phyloP scores from a whole-genome alignment of 2,113 vertebrate species.

The Lycaon pictus region DNA sequence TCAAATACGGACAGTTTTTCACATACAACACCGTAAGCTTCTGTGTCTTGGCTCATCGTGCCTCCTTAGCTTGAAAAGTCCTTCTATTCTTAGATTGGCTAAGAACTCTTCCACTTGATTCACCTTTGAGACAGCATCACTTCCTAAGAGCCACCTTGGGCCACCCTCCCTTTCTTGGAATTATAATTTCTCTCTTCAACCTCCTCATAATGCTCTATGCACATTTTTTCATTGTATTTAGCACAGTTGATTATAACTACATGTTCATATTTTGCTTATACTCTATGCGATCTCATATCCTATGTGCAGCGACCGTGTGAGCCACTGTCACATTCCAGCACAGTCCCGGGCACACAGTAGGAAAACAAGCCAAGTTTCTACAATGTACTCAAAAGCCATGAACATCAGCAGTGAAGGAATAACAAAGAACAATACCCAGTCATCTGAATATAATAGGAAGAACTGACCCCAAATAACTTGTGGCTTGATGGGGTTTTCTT shows the following conservation, averaged over 20 bases:
- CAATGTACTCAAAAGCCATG: too few species aligned
- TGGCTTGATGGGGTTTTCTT: not conserved
- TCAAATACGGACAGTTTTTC: not conserved
- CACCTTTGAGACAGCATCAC: not conserved
- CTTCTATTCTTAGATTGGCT: not conserved
- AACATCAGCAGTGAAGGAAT: rapidly evolving
- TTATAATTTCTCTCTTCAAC: not conserved
- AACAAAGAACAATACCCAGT: not conserved
- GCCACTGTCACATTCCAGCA: too few species aligned
- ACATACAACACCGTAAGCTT: not conserved
- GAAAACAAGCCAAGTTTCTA: not conserved
- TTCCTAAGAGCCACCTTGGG: not conserved
- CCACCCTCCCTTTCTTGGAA: not conserved
- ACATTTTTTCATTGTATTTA: not conserved
- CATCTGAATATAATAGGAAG: not conserved
- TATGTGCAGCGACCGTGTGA: rapidly evolving
- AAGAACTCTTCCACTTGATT: not conserved
- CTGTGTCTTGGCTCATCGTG: not conserved
- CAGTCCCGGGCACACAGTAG: not conserved
- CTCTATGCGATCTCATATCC: rapidly evolving
- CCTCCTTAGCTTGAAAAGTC: not conserved
- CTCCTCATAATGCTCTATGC: not conserved
- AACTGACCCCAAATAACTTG: too few species aligned
- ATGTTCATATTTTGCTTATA: not conserved
- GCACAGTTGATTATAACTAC: not conserved